These are phyloP conservation scores for Xenotilapia longispinis DNA, from an alignment of 2,113 vertebrate species.

Conservation along the genomic window DNA sequence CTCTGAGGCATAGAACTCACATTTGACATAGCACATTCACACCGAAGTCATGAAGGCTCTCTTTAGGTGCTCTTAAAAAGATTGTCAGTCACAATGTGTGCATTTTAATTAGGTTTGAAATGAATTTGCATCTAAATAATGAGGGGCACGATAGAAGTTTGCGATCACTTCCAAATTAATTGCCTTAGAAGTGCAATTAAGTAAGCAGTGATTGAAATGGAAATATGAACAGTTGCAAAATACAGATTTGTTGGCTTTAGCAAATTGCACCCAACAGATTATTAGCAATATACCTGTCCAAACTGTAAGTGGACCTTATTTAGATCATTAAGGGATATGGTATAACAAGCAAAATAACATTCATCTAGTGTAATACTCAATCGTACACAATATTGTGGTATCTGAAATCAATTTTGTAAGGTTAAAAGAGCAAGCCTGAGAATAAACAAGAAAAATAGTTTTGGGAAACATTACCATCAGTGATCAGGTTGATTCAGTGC, in stretches of 20 bases:
- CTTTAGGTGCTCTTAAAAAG: background rate
- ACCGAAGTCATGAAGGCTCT: background rate
- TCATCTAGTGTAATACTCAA: background rate
- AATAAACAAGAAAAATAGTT: background rate
- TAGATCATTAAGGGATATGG: background rate
- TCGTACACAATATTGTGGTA: background rate
- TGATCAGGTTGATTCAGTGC: conserved; percentile 23
- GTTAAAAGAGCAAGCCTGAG: background rate
- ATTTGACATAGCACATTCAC: background rate
- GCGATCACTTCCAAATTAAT: conserved; percentile 19
- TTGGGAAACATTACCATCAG: conserved; percentile 17
- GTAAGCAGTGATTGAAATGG: background rate
- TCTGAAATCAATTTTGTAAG: conserved; percentile 36
- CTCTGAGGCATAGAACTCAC: conserved; percentile 2
- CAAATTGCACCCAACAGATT: background rate
- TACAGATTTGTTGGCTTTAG: background rate
- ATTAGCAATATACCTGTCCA: background rate
- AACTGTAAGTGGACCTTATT: background rate
- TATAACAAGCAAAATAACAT: background rate
- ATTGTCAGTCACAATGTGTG: conserved; percentile 8
- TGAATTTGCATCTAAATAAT: conserved; percentile 27
- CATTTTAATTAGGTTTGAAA: conserved; percentile 10
- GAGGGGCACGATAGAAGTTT: conserved; percentile 9
- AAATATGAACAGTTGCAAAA: background rate
- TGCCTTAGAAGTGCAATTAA: conserved; percentile 13